These are phyloP conservation scores for Apis cerana DNA, from an alignment of 1,140 invertebrate species.

Conservation along the genomic window DNA sequence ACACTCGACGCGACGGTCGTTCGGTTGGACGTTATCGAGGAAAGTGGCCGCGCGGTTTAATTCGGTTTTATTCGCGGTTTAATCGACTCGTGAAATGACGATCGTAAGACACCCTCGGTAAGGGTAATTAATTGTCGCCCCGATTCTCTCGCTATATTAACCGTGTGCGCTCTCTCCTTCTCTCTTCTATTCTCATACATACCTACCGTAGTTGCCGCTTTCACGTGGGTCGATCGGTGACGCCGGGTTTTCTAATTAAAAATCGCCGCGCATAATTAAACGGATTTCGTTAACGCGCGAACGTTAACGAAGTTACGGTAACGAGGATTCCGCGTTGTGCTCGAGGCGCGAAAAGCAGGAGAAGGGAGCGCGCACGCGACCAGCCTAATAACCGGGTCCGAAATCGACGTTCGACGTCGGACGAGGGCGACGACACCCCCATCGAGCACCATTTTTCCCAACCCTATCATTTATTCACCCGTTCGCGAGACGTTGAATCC, in stretches of 20 bases:
- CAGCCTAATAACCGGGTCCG: constrained; percentile 23
- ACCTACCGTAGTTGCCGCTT: no score
- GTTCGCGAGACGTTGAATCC: background rate
- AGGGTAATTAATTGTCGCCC: background rate
- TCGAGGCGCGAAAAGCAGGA: constrained; percentile 14
- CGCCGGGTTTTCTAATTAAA: constrained; percentile 28
- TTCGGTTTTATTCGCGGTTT: constrained; percentile 1
- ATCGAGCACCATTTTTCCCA: background rate
- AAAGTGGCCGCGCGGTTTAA: background rate
- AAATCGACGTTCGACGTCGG: constrained; percentile 13
- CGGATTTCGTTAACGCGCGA: constrained; percentile 24
- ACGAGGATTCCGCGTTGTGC: background rate
- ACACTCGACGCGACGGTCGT: background rate
- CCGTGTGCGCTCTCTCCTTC: no score
- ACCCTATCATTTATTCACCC: background rate
- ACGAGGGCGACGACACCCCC: background rate
- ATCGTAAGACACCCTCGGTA: background rate
- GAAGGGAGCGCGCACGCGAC: constrained; percentile 11
- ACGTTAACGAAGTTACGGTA: constrained; percentile 43
- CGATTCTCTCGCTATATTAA: background rate
- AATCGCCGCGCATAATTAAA: constrained; percentile 30
- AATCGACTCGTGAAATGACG: constrained; percentile 10
- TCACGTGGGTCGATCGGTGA: constrained; percentile 7
- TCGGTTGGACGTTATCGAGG: background rate
- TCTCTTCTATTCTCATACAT: background rate